Evolutionary conservation across 2,113 vertebrate species (phyloP).

Genomic region (Ginglymostoma cirratum): DNA sequence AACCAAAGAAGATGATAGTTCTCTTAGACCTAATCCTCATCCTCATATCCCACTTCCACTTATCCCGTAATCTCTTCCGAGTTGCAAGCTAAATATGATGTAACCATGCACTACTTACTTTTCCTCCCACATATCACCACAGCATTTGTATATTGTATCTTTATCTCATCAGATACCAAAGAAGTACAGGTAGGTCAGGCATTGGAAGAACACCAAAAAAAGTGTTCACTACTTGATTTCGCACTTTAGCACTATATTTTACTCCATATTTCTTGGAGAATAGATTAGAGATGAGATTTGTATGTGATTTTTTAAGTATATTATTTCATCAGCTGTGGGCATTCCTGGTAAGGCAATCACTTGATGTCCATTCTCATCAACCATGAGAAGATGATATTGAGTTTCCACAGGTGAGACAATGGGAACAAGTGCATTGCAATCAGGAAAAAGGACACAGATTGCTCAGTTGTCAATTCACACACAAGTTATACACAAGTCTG

Average conservation of each 20-base stretch:
- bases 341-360: not conserved
- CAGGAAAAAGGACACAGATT: not conserved
- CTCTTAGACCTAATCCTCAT: not conserved
- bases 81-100: not conserved
- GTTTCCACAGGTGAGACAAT: not conserved
- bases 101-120: not conserved
- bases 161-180: not conserved
- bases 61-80: not conserved
- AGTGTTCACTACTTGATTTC: not conserved
- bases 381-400: not conserved
- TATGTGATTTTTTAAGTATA: not conserved
- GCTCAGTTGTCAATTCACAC: not conserved
- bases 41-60: not conserved
- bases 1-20: too few species aligned
- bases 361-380: not conserved
- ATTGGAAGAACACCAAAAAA: not conserved
- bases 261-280: not conserved
- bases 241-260: not conserved
- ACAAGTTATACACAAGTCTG: not conserved
- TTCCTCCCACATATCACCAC: too few species aligned
- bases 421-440: not conserved
- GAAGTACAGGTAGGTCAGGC: not conserved
- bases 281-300: not conserved
- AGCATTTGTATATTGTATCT: too few species aligned
- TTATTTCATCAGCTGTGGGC: not conserved